Conservation (phyloP, 1,140 invertebrate genomes). For the Drosophila varians region DNA sequence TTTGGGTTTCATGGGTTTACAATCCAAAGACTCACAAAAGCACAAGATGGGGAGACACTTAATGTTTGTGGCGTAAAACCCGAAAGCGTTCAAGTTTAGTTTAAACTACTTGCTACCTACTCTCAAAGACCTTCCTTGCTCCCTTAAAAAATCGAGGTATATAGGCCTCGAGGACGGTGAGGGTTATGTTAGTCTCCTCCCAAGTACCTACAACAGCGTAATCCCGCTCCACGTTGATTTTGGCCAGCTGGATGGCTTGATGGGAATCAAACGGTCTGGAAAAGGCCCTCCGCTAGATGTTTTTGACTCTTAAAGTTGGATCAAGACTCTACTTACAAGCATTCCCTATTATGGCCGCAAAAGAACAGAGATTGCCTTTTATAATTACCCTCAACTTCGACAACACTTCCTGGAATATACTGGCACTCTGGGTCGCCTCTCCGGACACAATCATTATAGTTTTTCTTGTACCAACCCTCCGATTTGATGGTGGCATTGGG, state of each 20-base stretch:
- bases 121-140: conserved; percentile 84
- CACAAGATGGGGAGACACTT: conserved; percentile 84
- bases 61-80: conserved; percentile 11
- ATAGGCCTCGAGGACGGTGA: conserved; percentile 92
- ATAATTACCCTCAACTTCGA: conserved; percentile 92
- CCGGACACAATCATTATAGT: conserved; percentile 94
- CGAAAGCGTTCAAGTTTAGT: conserved; percentile 29
- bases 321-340: conserved; percentile 87
- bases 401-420: conserved; percentile 90
- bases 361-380: conserved; percentile 92
- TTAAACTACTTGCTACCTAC: conserved; percentile 48
- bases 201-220: conserved; percentile 94
- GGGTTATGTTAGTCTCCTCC: conserved; percentile 92
- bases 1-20: neutral
- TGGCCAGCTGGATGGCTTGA: conserved; percentile 91
- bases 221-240: conserved; percentile 91
- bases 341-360: conserved; percentile 92
- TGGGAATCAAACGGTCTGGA: conserved; percentile 91
- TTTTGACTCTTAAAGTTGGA: neutral
- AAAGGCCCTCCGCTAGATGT: neutral
- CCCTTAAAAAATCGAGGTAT: conserved; percentile 92
- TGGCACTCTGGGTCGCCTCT: conserved; percentile 92
- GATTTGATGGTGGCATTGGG: conserved; percentile 92
- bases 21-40: conserved; percentile 25
- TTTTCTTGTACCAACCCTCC: conserved; percentile 93